Evolutionary conservation across 2,888 invertebrate genomes (phyloP).

Genomic region (Athalia cordata): DNA sequence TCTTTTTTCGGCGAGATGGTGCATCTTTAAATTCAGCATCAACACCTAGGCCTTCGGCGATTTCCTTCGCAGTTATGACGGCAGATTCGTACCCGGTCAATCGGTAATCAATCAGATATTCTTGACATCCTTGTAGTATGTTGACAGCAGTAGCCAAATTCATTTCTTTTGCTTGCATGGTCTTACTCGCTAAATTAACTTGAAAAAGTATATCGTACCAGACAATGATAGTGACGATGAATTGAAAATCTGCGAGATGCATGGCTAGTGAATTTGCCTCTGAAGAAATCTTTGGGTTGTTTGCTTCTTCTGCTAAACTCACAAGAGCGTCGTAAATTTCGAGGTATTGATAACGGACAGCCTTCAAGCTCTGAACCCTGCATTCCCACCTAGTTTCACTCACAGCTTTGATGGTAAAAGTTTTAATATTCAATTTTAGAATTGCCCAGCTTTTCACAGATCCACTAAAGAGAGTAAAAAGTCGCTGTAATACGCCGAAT

Average conservation of each 20-base stretch:
- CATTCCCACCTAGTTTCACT: slow-evolving; percentile 45
- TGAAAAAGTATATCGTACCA: slow-evolving; percentile 48
- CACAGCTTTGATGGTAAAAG: slow-evolving; percentile 42
- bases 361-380: slow-evolving; percentile 45
- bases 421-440: slow-evolving; percentile 48
- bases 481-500: slow-evolving; percentile 46
- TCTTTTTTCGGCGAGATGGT: slow-evolving; percentile 27
- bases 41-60: slow-evolving; percentile 50
- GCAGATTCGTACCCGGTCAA: slow-evolving; percentile 47
- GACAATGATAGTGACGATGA: slow-evolving; percentile 40
- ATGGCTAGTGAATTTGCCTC: slow-evolving; percentile 48
- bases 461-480: slow-evolving; percentile 48
- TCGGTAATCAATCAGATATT: slow-evolving; percentile 48
- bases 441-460: slow-evolving; percentile 50
- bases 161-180: slow-evolving; percentile 43
- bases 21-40: neutral
- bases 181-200: slow-evolving; percentile 47
- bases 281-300: slow-evolving; percentile 40
- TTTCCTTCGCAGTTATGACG: slow-evolving; percentile 48
- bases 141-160: slow-evolving; percentile 42
- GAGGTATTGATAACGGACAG: slow-evolving; percentile 46
- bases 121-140: slow-evolving; percentile 24
- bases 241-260: slow-evolving; percentile 46
- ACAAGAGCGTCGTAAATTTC: slow-evolving; percentile 42
- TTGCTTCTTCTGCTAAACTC: slow-evolving; percentile 42